Evolutionary conservation across 2,888 invertebrate genomes (phyloP).

Genomic region (Ormyrus rosae): DNA sequence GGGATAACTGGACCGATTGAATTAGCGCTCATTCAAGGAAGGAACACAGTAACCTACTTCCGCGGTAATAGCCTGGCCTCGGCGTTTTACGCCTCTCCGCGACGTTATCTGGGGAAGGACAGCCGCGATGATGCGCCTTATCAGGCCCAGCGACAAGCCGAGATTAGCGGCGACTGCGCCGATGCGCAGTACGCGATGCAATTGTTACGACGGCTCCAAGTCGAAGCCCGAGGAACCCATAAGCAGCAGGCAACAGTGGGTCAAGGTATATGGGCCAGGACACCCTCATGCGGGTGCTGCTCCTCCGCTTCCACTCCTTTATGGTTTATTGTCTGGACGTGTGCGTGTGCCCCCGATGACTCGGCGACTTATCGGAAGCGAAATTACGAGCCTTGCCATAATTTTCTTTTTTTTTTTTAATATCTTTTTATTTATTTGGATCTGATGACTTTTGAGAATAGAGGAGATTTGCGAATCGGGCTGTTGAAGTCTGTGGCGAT

Average conservation of each 20-base stretch:
- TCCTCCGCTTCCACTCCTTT: conserved; percentile 1
- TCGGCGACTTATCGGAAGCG: conserved; percentile 55
- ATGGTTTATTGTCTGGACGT: conserved; percentile 64
- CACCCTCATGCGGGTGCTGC: conserved; percentile 74
- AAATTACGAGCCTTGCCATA: conserved; percentile 67
- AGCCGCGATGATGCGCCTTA: conserved; percentile 10
- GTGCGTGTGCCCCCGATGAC: conserved; percentile 63
- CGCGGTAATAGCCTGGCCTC: too few relatives aligned
- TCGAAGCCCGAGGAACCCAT: too few relatives aligned
- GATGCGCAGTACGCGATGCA: not conserved
- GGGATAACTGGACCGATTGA: too few relatives aligned
- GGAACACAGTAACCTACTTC: too few relatives aligned
- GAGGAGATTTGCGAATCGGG: too few relatives aligned
- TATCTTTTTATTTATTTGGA: too few relatives aligned
- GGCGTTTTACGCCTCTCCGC: too few relatives aligned
- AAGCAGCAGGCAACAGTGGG: conserved; percentile 63
- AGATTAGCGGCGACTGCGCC: not conserved
- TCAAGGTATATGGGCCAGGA: conserved; percentile 74
- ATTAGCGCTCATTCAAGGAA: too few relatives aligned
- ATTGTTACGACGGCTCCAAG: too few relatives aligned
- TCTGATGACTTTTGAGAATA: too few relatives aligned
- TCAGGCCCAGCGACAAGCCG: not conserved
- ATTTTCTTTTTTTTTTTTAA: conserved; percentile 36
- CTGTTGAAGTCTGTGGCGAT: too few relatives aligned
- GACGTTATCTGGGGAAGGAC: too few relatives aligned